Evolutionary conservation across 2,797 vertebrate genomes (phyloP).

Genomic region (Lemur catta): DNA sequence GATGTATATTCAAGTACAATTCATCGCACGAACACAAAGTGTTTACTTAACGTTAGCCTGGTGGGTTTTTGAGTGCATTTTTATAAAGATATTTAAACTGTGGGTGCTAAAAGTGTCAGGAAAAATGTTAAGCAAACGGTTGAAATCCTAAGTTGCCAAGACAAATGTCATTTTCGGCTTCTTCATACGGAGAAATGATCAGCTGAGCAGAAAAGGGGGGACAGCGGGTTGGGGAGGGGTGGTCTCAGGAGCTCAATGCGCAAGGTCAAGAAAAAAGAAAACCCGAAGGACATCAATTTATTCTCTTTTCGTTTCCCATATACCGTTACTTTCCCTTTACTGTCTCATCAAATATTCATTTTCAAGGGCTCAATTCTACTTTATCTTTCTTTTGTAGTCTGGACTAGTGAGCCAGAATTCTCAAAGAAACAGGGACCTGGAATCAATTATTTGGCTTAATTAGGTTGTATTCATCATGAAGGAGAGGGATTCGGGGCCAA

Average conservation of each 20-base stretch:
- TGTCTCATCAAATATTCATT: slow-evolving; percentile 74
- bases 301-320: slow-evolving; percentile 53
- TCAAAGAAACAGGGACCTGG: slow-evolving; percentile 54
- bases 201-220: neutral
- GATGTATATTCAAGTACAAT: neutral
- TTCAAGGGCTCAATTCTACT: slow-evolving; percentile 59
- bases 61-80: neutral
- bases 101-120: neutral
- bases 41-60: neutral
- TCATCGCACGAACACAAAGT: neutral
- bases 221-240: neutral
- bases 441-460: slow-evolving; percentile 71
- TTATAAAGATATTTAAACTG: slow-evolving; percentile 27
- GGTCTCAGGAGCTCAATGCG: neutral
- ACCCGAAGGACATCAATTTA: slow-evolving; percentile 62
- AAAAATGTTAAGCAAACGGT: neutral
- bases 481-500: neutral
- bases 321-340: slow-evolving; percentile 59
- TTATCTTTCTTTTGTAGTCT: slow-evolving; percentile 58
- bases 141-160: neutral
- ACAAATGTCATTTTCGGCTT: slow-evolving; percentile 20
- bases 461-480: slow-evolving; percentile 42
- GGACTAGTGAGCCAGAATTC: slow-evolving; percentile 24
- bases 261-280: slow-evolving; percentile 39
- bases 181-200: slow-evolving; percentile 10